A percentile compares a stretch with the other conserved stretches of the same genome.
Conservation (phyloP, 1,140 invertebrate genomes). For the roundworm (Caenorhabditis elegans) region WBcel235 BX284606.5:10748501-10749000, state of each 20-base stretch:
- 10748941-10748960: not conserved
- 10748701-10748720: not conserved
- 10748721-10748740: not conserved
- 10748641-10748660: too few species aligned
- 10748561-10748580: too few species aligned
- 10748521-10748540: too few species aligned
- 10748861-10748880: slow-evolving; percentile 1
- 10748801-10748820: slow-evolving; percentile 5
- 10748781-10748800: not conserved
- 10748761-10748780: not conserved
- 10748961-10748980: not conserved
- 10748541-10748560: too few species aligned
- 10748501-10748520: too few species aligned
- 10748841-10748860: slow-evolving; percentile 8
- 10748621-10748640: too few species aligned
- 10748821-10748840: slow-evolving; percentile 28
- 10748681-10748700: too few species aligned
- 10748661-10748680: too few species aligned
- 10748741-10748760: not conserved
- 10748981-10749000: not conserved
- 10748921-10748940: slow-evolving; percentile 11
- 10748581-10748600: too few species aligned
- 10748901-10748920: slow-evolving; percentile 12
- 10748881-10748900: slow-evolving; percentile 22
- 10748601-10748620: too few species aligned